phyloP scores from a whole-genome alignment of 2,888 invertebrate species.

The Holacanthella duospinosa region DNA sequence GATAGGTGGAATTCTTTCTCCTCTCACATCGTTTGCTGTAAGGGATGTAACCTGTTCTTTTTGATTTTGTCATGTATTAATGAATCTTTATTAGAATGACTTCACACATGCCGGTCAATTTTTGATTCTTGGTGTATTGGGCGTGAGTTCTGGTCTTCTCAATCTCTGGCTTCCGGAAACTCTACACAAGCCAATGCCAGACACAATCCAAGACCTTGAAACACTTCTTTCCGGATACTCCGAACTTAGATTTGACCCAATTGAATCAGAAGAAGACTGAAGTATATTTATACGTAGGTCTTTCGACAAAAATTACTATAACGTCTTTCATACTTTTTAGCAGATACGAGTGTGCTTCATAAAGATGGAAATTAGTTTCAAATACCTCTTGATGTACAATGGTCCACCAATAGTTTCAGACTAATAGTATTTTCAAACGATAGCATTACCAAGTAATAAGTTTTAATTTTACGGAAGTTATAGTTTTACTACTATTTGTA shows the following conservation, averaged over 20 bases:
- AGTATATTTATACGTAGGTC: no score
- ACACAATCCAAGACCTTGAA: constrained; percentile 37
- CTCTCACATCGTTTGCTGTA: constrained; percentile 36
- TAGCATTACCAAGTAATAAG: no score
- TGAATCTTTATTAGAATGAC: constrained; percentile 13
- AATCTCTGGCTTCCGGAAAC: constrained; percentile 38
- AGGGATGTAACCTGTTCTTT: constrained; percentile 39
- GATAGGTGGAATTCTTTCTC: constrained; percentile 38
- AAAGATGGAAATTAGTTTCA: no score
- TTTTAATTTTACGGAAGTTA: no score
- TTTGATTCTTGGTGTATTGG: constrained; percentile 30
- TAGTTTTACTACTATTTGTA: no score
- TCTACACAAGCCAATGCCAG: constrained; percentile 36
- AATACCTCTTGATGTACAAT: no score
- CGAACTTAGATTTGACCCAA: not conserved
- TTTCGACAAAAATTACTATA: no score
- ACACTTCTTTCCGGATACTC: not conserved
- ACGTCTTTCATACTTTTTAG: no score
- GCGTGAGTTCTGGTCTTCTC: constrained; percentile 35
- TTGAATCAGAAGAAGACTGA: not conserved
- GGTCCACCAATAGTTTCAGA: no score
- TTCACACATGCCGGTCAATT: constrained; percentile 22
- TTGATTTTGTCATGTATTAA: not conserved
- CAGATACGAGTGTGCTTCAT: no score
- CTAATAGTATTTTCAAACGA: no score